Evolutionary conservation across 1,140 invertebrate genomes (phyloP), one percentile per base, ranked within the genome.

Genomic region (Metopolophium dirhodum): DNA sequence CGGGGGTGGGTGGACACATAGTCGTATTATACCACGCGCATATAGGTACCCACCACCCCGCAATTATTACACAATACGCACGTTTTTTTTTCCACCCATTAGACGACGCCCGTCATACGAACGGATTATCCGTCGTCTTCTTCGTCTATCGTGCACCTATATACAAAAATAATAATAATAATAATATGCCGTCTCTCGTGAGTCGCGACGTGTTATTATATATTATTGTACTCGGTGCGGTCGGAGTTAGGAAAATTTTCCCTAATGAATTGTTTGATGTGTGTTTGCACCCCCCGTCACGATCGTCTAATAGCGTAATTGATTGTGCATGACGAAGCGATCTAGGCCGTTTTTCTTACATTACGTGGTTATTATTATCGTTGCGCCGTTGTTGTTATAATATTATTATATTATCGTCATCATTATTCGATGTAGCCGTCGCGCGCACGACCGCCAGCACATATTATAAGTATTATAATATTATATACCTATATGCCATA

Each of bases 311-410:
- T 86, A 85, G 35, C 82, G 82, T 93, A 93, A 93, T 93, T 93
- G 91, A 93, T 93, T 86, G 91, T 86, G 91, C 91, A 93, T 93
- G 91, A 93, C 91, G 91, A 93, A 45, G 91, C 91, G 91, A 93
- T 93, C 91, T 86, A 37, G 91, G 18, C 82, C 91, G 91, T 93
- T 93, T 86, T 93, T 86, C 82, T 92, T 41, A 61, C 88, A 41
- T 41, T 77, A 77, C n/a, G 61, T 77, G 30, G n/a, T 77, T 77
- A n/a, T 77, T 77, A 85, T 23, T 49, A 26, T 45, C 37, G 37
- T 26, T 45, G 9, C 23, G 23, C 83, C 11, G 83, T 85, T 85
- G 41, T 85, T 54, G 51, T 92, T 92, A 92, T 85, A 68, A 77
- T 51, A 92, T 92, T 82, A 82, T 82, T 82, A 82, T 91, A 37